phyloP scores from a whole-genome alignment of 2,113 vertebrate species.

The Paradoxurus hermaphroditus region DNA sequence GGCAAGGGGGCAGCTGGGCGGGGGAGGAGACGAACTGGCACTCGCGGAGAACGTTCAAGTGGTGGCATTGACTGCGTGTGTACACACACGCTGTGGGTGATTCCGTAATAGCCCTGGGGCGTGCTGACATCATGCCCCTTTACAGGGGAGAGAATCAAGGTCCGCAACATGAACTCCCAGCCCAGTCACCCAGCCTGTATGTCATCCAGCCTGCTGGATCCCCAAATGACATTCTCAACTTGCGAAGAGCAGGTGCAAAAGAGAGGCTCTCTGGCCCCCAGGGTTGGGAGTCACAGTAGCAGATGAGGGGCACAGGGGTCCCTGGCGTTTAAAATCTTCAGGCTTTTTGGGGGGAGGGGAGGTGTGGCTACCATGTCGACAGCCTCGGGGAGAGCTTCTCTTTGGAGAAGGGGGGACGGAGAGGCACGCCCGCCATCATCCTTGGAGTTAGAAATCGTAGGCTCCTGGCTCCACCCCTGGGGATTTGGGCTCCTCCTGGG shows the following conservation, averaged over 20 bases:
- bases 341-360: too few relatives aligned
- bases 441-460: background rate
- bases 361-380: accelerated
- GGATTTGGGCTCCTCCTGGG: background rate
- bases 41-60: background rate
- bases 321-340: accelerated
- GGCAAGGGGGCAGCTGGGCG: background rate
- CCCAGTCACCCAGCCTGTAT: background rate
- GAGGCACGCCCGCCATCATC: too few relatives aligned
- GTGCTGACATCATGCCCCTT: background rate
- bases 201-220: too few relatives aligned
- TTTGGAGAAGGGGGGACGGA: background rate
- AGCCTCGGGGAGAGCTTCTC: background rate
- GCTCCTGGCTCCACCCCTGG: background rate
- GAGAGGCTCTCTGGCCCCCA: background rate
- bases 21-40: background rate
- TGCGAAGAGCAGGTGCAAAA: background rate
- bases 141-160: background rate
- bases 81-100: background rate
- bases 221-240: too few relatives aligned
- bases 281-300: accelerated
- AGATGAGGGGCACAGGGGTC: accelerated
- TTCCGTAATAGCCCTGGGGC: background rate
- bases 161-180: accelerated
- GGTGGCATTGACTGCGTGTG: background rate